Evolutionary conservation across 1,140 invertebrate species (phyloP), one percentile per base, ranked within the genome.

Genomic region (Geopemphigus sp.): DNA sequence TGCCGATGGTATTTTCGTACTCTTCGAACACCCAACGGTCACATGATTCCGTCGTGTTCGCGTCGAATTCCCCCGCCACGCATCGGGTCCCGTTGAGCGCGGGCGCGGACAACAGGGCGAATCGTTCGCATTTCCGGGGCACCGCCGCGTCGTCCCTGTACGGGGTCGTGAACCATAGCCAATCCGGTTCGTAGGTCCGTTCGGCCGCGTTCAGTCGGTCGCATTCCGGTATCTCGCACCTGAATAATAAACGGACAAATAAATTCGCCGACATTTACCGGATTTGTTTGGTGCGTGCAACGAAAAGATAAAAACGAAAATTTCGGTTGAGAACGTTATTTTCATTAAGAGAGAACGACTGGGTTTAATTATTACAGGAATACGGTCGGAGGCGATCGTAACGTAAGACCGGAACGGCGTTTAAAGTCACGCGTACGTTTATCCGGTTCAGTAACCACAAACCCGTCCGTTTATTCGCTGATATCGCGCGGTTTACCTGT

Each of bases 1-100:
- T 87, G 0, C 89, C 87, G 82, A 90, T 89, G 2, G 89, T 89
- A 6, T 84, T 83, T 81, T 89, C 88, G n/a, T 83, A 61, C 10
- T 82, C 80, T 32, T 86, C 84, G 83, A 87, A 90, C 0, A 90
- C 85, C 85, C 88, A 89, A 19, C 85, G 74, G 45, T 83, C 26
- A 22, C 57, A 76, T 32, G 5, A 17, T 50, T 63, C 74, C 0
- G 39, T 50, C 10, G 5, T 0, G 22, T 19, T 50, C 0, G 5
- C 3, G 57, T 78, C 24, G 15, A 61, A 78, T 26, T 14, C 10
- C n/a, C 0, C 1, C 1, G 57, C 17, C 6, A 15, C 5, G 15
- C 74, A 78, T 1, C 5, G 57, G 22, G 74, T 63, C 12, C 22
- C 45, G 24, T 63, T 63, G n/a, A 39, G 8, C 1, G 88, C 89